These are phyloP conservation scores for Dunckerocampus dactyliophorus DNA, from an alignment of 2,113 vertebrate species.

Conservation along the genomic window DNA sequence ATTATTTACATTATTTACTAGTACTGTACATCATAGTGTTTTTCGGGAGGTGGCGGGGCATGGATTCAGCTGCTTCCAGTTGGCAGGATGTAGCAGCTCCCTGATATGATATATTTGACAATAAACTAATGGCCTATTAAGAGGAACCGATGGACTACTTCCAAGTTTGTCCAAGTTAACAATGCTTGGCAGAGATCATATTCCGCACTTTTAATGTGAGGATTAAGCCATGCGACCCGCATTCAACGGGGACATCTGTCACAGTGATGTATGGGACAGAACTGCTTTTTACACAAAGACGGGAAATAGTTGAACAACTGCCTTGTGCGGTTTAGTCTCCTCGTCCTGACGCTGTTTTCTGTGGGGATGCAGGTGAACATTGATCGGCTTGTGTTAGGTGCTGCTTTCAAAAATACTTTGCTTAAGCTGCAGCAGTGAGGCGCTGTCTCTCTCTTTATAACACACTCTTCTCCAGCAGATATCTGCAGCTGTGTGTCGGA, in stretches of 20 bases:
- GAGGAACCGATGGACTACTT: background rate
- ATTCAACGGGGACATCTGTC: slow-evolving; percentile 8
- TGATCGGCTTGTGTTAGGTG: background rate
- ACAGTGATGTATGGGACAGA: background rate
- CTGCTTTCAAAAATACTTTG: too few species aligned
- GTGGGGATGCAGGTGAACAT: background rate
- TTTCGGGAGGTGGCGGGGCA: too few species aligned
- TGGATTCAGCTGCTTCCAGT: slow-evolving; percentile 1
- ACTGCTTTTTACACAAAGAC: slow-evolving; percentile 2
- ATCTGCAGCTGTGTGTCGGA: too few species aligned
- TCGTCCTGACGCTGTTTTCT: background rate
- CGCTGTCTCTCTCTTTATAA: too few species aligned
- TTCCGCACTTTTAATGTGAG: slow-evolving; percentile 7
- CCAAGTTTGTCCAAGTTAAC: slow-evolving; percentile 9
- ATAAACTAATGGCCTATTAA: slow-evolving; percentile 8
- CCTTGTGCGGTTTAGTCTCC: background rate
- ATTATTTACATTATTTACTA: background rate
- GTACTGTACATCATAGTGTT: too few species aligned
- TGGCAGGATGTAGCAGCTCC: slow-evolving; percentile 2
- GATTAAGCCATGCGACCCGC: slow-evolving; percentile 7
- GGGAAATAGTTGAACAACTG: slow-evolving; percentile 6
- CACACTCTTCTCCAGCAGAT: too few species aligned
- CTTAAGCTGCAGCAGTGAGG: too few species aligned
- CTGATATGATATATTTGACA: slow-evolving; percentile 13
- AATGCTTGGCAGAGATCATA: slow-evolving; percentile 10